These are phyloP conservation scores for Zophobas morio DNA, from an alignment of 1,140 invertebrate genomes.

Conservation along the genomic window DNA sequence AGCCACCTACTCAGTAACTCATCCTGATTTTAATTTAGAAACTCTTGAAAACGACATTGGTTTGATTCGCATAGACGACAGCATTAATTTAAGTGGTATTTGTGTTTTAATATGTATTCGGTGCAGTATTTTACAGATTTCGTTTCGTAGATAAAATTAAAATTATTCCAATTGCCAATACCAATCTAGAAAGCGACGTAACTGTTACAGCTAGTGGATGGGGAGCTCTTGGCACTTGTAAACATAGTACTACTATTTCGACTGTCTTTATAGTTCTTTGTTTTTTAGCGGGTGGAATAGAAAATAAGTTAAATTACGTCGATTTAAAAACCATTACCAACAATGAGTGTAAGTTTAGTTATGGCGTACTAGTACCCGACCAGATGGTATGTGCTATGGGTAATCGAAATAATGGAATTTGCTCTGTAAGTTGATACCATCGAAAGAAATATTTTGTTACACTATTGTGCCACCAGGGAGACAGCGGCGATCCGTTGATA, in stretches of 20 bases:
- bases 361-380: background rate
- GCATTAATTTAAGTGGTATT: background rate
- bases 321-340: conserved; percentile 20
- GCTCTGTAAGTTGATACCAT: conserved; percentile 13
- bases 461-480: conserved; percentile 5
- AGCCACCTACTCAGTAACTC: conserved; percentile 7
- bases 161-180: conserved; percentile 4
- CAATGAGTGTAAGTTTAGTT: conserved; percentile 14
- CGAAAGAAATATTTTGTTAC: background rate
- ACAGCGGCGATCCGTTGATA: conserved; percentile 33
- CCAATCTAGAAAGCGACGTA: background rate
- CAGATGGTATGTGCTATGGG: conserved; percentile 22
- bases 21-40: conserved; percentile 15
- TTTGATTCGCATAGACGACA: conserved; percentile 12
- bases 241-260: background rate
- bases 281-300: conserved; percentile 22
- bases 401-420: conserved; percentile 5
- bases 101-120: background rate
- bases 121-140: background rate
- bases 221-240: conserved; percentile 26
- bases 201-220: conserved; percentile 32
- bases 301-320: conserved; percentile 4
- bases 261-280: background rate
- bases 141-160: conserved; percentile 19
- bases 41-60: conserved; percentile 30